phyloP scores from a whole-genome alignment of 1,140 invertebrate genomes.

The Papilio polytes region DNA sequence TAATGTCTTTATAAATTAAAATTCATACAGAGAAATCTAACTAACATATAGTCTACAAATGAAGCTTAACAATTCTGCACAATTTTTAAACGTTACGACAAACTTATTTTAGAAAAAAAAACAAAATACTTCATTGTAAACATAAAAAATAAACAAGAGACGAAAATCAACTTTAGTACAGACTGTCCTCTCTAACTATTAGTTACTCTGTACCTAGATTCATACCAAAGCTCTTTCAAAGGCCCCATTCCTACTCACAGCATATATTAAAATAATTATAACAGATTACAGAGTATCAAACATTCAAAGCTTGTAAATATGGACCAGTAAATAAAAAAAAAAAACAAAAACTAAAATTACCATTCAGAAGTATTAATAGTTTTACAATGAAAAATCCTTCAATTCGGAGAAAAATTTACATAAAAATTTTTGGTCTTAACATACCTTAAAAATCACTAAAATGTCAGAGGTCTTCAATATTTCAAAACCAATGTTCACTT shows the following conservation, averaged over 20 bases:
- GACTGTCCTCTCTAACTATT: constrained; percentile 56
- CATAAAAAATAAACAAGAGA: constrained; percentile 62
- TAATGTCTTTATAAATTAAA: background rate
- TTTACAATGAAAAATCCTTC: background rate
- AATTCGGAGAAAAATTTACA: background rate
- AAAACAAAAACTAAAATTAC: background rate
- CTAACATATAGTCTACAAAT: background rate
- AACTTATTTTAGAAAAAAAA: constrained; percentile 27
- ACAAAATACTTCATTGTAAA: constrained; percentile 56
- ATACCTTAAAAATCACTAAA: constrained; percentile 8
- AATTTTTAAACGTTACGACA: background rate
- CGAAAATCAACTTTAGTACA: constrained; percentile 66
- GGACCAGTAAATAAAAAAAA: background rate
- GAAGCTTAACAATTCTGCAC: constrained; percentile 1
- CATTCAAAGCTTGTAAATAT: background rate
- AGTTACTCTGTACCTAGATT: constrained; percentile 18
- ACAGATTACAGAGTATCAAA: background rate
- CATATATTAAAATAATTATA: background rate
- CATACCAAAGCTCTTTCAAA: background rate
- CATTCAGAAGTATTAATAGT: background rate
- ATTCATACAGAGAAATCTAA: background rate
- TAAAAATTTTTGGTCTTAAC: constrained; percentile 24
- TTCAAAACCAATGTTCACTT: background rate
- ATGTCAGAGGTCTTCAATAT: background rate
- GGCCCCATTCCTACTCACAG: background rate